Evolutionary conservation across 2,113 vertebrate species (phyloP).

Genomic region (Mesembrinibis cayennensis): DNA sequence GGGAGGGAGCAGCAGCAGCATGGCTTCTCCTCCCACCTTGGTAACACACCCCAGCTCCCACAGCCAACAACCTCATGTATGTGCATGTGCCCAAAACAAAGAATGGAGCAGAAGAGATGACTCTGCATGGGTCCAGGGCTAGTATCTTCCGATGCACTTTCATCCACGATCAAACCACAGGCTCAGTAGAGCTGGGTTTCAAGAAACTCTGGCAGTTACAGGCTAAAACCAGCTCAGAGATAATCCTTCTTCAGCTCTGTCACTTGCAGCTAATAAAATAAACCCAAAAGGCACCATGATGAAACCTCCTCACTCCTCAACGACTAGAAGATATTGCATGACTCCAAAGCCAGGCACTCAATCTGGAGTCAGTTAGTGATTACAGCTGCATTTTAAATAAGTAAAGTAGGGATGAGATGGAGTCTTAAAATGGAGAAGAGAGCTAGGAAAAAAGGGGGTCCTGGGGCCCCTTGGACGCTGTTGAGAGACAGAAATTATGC

Average conservation of each 20-base stretch:
- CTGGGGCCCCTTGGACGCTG: fast-evolving
- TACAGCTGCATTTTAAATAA: not conserved
- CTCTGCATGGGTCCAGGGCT: not conserved
- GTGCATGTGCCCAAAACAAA: not conserved
- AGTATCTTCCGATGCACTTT: conserved; percentile 65
- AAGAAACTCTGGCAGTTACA: not conserved
- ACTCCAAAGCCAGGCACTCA: not conserved
- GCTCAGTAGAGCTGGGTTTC: not conserved
- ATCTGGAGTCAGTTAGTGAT: not conserved
- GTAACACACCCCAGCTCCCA: not conserved
- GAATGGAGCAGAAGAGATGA: conserved; percentile 24
- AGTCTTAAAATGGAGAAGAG: not conserved
- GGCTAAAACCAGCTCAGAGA: conserved; percentile 15
- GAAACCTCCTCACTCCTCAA: not conserved
- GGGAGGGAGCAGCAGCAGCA: not conserved
- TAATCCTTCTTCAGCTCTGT: conserved; percentile 12
- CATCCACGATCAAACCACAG: not conserved
- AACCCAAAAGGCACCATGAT: not conserved
- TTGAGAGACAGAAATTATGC: not conserved
- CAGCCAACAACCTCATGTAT: not conserved
- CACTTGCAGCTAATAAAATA: conserved; percentile 22
- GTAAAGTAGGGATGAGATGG: not conserved
- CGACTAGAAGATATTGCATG: not conserved
- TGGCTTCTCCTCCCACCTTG: not conserved
- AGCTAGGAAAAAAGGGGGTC: not conserved